These are phyloP conservation scores for Drosophila albomicans DNA, from an alignment of 1,140 invertebrate species.

Conservation along the genomic window DNA sequence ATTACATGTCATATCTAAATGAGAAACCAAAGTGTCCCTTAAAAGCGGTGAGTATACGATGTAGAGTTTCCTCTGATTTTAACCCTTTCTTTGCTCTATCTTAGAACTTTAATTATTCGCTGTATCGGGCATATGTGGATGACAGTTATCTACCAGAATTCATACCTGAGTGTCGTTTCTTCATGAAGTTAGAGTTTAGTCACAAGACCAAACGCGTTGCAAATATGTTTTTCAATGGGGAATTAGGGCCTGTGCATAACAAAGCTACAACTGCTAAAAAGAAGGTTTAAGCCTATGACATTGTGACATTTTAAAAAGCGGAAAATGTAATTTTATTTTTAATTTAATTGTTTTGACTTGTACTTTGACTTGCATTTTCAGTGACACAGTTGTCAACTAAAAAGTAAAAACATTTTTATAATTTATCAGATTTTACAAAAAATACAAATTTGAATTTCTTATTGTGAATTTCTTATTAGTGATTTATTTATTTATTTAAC, in stretches of 20 bases:
- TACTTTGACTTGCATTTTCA: neutral
- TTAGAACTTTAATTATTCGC: slow-evolving; percentile 61
- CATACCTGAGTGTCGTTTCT: slow-evolving; percentile 58
- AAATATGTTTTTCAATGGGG: slow-evolving; percentile 43
- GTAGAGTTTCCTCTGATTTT: neutral
- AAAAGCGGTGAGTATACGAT: slow-evolving; percentile 44
- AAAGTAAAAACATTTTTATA: no score
- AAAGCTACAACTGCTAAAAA: neutral
- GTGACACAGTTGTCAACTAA: no score
- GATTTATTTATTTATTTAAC: no score
- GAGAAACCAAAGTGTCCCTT: slow-evolving; percentile 45
- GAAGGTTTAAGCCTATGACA: neutral
- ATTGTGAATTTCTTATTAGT: no score
- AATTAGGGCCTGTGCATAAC: slow-evolving; percentile 3
- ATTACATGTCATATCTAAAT: slow-evolving; percentile 50
- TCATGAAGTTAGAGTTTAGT: slow-evolving; percentile 40
- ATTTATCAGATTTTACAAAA: no score
- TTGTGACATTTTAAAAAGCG: no score
- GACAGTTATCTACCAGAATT: slow-evolving; percentile 60
- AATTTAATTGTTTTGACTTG: neutral
- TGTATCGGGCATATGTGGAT: slow-evolving; percentile 53
- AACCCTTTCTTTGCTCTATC: neutral
- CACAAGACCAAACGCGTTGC: slow-evolving; percentile 48
- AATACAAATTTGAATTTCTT: no score
- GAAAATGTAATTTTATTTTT: neutral